Percentiles rank a stretch among this genome's conserved stretches.
phyloP scores from a whole-genome alignment of 2,888 invertebrate genomes.

The Yponomeuta evonymella region DNA sequence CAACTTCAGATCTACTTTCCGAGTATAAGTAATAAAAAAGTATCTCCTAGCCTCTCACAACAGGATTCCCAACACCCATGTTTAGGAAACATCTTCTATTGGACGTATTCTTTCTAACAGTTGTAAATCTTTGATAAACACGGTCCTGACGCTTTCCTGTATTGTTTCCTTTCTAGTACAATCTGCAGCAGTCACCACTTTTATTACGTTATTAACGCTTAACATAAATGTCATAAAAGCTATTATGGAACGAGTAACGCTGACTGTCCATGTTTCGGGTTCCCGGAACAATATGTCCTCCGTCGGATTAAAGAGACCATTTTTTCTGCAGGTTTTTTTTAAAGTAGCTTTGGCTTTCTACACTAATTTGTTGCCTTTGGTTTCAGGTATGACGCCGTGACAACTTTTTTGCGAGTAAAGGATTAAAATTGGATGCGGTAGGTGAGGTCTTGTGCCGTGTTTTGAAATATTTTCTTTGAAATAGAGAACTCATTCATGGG shows the following conservation, averaged over 20 bases:
- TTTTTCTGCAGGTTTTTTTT: background rate
- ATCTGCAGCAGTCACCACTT: too few species aligned
- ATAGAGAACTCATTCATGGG: background rate
- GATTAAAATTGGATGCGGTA: background rate
- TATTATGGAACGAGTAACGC: too few species aligned
- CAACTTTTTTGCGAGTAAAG: background rate
- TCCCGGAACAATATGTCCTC: background rate
- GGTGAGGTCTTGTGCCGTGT: background rate
- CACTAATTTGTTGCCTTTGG: background rate
- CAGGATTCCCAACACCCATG: background rate
- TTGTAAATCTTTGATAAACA: background rate
- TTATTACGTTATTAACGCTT: too few species aligned
- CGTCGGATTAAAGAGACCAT: background rate
- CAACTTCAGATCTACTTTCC: too few species aligned
- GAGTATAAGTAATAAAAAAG: too few species aligned
- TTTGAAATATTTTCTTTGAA: background rate
- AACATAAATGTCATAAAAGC: too few species aligned
- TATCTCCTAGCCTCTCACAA: background rate
- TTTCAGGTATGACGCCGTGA: constrained; percentile 6
- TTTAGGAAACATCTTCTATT: background rate
- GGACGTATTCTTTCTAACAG: background rate
- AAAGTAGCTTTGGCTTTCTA: background rate
- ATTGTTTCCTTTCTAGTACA: background rate
- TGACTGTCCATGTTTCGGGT: background rate
- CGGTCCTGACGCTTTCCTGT: background rate